Percentiles rank a stretch among this genome's conserved stretches.
phyloP scores from a whole-genome alignment of 1,140 invertebrate genomes.

The Cotesia glomerata region DNA sequence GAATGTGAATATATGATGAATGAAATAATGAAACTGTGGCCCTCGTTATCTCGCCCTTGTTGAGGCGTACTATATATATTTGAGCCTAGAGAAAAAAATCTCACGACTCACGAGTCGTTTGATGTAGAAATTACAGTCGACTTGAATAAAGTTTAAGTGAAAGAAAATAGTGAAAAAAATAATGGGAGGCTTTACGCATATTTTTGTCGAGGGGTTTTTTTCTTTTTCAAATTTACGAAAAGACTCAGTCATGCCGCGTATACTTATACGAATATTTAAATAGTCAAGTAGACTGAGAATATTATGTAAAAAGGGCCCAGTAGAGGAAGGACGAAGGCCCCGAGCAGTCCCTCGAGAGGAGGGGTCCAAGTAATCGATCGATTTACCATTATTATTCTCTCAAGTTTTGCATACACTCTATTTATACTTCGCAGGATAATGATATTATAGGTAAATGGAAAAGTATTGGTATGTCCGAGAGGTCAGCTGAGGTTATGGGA shows the following conservation, averaged over 20 bases:
- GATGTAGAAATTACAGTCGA: too few relatives aligned
- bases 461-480: conserved; percentile 19
- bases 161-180: not conserved
- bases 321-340: too few relatives aligned
- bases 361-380: too few relatives aligned
- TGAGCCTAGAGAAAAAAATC: not conserved
- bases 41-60: not conserved
- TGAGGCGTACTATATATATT: too few relatives aligned
- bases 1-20: not conserved
- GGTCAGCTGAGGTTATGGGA: conserved; percentile 59
- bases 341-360: too few relatives aligned
- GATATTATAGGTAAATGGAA: not conserved
- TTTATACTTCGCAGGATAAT: too few relatives aligned
- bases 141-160: not conserved
- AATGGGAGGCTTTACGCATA: not conserved
- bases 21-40: not conserved
- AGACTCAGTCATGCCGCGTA: conserved; percentile 15
- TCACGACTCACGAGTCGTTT: not conserved
- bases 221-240: conserved; percentile 8
- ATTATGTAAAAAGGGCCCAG: not conserved
- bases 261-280: not conserved
- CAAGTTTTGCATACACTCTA: conserved; percentile 20
- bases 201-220: conserved; percentile 2
- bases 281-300: too few relatives aligned
- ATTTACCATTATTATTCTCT: not conserved